phyloP scores from a whole-genome alignment of 2,797 vertebrate genomes.

The Hippoglossus hippoglossus region DNA sequence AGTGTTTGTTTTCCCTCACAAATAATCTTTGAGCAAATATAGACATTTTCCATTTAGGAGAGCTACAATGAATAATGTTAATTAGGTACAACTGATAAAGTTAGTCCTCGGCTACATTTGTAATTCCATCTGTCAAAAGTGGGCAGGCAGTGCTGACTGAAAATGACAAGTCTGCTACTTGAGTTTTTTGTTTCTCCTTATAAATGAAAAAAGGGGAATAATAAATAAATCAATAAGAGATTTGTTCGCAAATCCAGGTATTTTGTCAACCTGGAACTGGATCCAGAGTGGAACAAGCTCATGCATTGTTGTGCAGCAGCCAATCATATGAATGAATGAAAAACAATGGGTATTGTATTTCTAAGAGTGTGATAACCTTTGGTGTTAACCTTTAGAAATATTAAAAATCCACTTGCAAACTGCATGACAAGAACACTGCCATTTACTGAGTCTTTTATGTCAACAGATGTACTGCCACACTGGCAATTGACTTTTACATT shows the following conservation, averaged over 20 bases:
- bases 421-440: neutral
- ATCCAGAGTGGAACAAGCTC: conserved; percentile 7
- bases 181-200: neutral
- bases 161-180: neutral
- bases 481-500: neutral
- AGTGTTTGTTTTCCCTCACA: conserved; percentile 1
- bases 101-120: neutral
- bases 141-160: neutral
- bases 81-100: neutral
- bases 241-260: neutral
- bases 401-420: conserved; percentile 1
- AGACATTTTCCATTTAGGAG: neutral
- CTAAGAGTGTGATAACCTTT: conserved; percentile 41
- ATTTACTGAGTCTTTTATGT: neutral
- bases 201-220: neutral
- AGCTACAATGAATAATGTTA: neutral
- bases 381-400: conserved; percentile 41
- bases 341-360: conserved; percentile 32
- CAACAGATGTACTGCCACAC: neutral
- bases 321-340: conserved; percentile 11
- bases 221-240: neutral
- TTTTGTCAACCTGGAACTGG: conserved; percentile 14
- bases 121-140: neutral
- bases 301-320: conserved; percentile 2
- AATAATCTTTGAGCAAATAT: neutral